Evolutionary conservation across 2,797 vertebrate species (phyloP).

Genomic region (Thalassophryne amazonica): DNA sequence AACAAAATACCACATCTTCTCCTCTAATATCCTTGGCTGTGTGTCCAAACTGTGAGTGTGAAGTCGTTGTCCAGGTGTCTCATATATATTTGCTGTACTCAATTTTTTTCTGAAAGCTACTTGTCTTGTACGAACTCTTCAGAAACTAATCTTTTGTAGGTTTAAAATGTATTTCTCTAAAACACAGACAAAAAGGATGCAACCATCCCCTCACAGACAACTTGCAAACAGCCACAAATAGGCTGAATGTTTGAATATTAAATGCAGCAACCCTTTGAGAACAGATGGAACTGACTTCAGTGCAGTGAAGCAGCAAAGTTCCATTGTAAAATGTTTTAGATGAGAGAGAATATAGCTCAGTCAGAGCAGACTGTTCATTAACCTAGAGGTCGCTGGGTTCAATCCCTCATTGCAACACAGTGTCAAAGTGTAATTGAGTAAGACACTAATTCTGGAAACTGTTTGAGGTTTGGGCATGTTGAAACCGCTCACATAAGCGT

Average conservation of each 20-base stretch:
- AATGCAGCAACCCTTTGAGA: conserved; percentile 2
- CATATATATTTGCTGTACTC: conserved; percentile 13
- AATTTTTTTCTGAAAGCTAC: conserved; percentile 3
- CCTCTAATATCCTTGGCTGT: conserved; percentile 5
- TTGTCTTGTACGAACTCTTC: neutral
- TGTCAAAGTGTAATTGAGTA: too few species aligned
- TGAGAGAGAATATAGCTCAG: too few species aligned
- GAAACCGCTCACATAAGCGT: too few species aligned
- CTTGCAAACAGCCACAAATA: conserved; percentile 11
- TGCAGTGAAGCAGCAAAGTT: conserved; percentile 1
- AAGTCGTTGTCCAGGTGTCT: conserved; percentile 13
- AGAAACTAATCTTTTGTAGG: conserved; percentile 1
- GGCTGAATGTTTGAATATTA: conserved; percentile 13
- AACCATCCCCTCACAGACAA: conserved; percentile 3
- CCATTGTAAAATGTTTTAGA: conserved; percentile 15
- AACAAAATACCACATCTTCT: conserved; percentile 20
- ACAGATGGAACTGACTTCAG: conserved; percentile 10
- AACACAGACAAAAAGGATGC: conserved; percentile 1
- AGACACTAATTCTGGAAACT: too few species aligned
- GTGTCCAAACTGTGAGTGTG: conserved; percentile 3
- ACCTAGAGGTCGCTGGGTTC: too few species aligned
- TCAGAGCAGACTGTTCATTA: too few species aligned
- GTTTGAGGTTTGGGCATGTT: too few species aligned
- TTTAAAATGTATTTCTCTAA: conserved; percentile 8
- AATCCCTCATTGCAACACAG: too few species aligned